Conservation (phyloP, 2,888 invertebrate genomes). For the Drosophila birchii region DNA sequence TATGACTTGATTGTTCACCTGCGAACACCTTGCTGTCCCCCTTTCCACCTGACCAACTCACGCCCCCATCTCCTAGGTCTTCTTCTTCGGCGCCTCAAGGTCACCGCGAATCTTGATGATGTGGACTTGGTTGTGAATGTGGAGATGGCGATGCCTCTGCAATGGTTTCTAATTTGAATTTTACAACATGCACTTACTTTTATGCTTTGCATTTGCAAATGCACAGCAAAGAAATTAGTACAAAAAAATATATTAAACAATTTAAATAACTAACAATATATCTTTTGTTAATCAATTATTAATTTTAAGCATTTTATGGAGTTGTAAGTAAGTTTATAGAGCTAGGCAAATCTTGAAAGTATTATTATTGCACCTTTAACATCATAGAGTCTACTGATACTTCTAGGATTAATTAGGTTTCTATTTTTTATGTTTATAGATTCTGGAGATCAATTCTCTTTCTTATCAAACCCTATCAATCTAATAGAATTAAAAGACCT, state of each 20-base stretch:
- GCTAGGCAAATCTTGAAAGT: background rate
- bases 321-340: background rate
- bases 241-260: too few species aligned
- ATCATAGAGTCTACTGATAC: background rate
- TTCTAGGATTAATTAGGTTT: background rate
- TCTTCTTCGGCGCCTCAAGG: constrained; percentile 67
- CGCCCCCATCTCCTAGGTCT: constrained; percentile 14
- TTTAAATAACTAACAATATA: too few species aligned
- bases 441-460: background rate
- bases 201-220: constrained; percentile 66
- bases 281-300: too few species aligned
- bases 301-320: too few species aligned
- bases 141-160: constrained; percentile 41
- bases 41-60: constrained; percentile 14
- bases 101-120: constrained; percentile 43
- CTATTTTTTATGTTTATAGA: background rate
- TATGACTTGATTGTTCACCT: constrained; percentile 76
- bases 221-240: background rate
- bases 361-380: background rate
- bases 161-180: constrained; percentile 77
- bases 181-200: constrained; percentile 63
- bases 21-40: constrained; percentile 42
- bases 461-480: background rate
- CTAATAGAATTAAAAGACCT: background rate
- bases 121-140: constrained; percentile 4